Evolutionary conservation across 2,797 vertebrate species (phyloP).

Genomic region (Clarias pachynema): DNA sequence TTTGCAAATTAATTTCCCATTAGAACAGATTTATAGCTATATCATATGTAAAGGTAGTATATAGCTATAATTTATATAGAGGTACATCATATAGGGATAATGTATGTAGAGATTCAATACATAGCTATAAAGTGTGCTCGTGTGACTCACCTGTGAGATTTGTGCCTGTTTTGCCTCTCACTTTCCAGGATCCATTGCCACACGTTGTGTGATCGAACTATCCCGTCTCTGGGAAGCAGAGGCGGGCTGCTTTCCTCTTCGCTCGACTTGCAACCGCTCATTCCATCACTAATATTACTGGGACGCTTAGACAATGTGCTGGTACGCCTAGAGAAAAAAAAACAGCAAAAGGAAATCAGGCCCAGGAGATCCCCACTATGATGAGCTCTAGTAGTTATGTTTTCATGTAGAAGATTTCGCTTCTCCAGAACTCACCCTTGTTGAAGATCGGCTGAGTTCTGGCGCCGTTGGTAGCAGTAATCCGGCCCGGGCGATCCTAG

Average conservation of each 20-base stretch:
- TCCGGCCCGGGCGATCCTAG: conserved; percentile 73
- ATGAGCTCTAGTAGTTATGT: not conserved
- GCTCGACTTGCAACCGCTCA: conserved; percentile 79
- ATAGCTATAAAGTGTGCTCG: conserved; percentile 59
- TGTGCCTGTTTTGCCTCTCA: conserved; percentile 86
- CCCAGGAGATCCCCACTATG: not conserved
- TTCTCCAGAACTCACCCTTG: conserved; percentile 71
- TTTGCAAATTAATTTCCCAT: conserved; percentile 80
- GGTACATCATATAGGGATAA: conserved; percentile 55
- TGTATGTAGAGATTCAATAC: no score
- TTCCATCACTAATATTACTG: conserved; percentile 71
- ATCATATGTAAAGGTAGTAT: not conserved
- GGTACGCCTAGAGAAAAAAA: conserved; percentile 69
- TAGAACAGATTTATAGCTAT: not conserved
- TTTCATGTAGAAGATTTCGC: not conserved
- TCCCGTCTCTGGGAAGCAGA: conserved; percentile 81
- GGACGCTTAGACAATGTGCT: conserved; percentile 79
- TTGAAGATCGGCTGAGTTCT: conserved; percentile 72
- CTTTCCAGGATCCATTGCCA: conserved; percentile 94
- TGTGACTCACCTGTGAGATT: conserved; percentile 82
- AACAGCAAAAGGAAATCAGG: not conserved
- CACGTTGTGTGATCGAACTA: conserved; percentile 86
- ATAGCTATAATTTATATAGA: not conserved
- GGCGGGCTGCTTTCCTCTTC: conserved; percentile 65
- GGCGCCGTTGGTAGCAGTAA: conserved; percentile 82